These are phyloP conservation scores for Trichogramma dendrolimi DNA, from an alignment of 2,888 invertebrate genomes.

Conservation along the genomic window DNA sequence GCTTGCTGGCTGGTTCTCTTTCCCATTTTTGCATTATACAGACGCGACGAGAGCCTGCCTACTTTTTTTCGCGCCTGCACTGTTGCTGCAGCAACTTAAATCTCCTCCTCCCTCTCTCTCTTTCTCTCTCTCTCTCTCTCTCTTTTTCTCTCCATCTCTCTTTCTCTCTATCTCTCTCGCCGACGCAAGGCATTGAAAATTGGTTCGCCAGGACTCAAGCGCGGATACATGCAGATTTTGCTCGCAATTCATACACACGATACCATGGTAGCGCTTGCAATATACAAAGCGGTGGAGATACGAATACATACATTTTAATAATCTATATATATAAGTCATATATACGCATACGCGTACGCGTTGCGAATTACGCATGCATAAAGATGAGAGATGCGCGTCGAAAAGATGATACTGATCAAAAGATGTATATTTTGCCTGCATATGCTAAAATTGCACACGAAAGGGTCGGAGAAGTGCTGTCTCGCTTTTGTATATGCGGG, in stretches of 20 bases:
- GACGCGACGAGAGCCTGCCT: too few species aligned
- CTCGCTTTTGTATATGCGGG: not conserved
- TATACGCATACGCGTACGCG: too few species aligned
- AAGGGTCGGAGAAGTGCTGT: not conserved
- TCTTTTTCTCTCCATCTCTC: constrained; percentile 23
- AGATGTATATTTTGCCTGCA: not conserved
- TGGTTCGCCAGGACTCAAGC: constrained; percentile 16
- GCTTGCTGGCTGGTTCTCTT: too few species aligned
- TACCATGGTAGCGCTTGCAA: not conserved
- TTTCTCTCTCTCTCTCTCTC: constrained; percentile 18
- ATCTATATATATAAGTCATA: not conserved
- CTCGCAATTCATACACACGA: not conserved
- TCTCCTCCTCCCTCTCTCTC: not conserved
- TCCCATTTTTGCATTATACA: too few species aligned
- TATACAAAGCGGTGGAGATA: not conserved
- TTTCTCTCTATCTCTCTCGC: constrained; percentile 4
- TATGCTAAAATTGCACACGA: not conserved
- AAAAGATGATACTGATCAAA: constrained; percentile 11
- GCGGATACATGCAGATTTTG: constrained; percentile 11
- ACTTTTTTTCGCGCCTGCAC: constrained; percentile 5
- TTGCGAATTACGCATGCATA: not conserved
- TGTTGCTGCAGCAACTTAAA: constrained; percentile 17
- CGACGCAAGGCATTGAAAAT: not conserved
- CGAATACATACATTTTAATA: not conserved
- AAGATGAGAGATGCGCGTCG: constrained; percentile 6